Conservation (phyloP, 2,113 vertebrate genomes). For the Lamprotornis superbus region DNA sequence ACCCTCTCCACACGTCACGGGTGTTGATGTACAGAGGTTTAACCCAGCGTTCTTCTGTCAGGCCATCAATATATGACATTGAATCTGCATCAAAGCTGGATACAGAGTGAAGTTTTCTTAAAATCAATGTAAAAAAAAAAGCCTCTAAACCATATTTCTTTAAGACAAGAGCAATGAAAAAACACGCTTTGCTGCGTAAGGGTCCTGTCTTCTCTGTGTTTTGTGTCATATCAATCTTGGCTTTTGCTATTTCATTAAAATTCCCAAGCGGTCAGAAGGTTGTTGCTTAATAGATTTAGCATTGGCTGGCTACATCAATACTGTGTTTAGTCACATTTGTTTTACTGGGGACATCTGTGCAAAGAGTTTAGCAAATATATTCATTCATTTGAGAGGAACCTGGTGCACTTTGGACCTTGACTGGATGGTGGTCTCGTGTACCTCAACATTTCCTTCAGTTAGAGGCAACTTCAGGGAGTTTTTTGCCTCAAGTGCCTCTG, state of each 20-base stretch:
- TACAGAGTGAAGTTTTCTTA: constrained; percentile 52
- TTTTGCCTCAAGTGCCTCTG: neutral
- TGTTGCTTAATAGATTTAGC: constrained; percentile 67
- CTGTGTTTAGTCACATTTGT: constrained; percentile 64
- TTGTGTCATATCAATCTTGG: constrained; percentile 61
- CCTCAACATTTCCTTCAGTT: neutral
- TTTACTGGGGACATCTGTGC: constrained; percentile 53
- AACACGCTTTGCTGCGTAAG: constrained; percentile 43
- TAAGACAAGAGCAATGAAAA: constrained; percentile 60
- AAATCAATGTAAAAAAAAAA: constrained; percentile 53
- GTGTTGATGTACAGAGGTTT: constrained; percentile 58
- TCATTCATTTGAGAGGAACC: constrained; percentile 38
- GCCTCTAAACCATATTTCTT: constrained; percentile 61
- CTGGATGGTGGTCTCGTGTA: neutral
- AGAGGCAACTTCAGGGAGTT: neutral
- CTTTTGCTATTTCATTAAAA: constrained; percentile 68
- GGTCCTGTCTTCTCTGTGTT: constrained; percentile 46
- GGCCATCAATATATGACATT: constrained; percentile 48
- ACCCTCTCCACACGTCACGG: constrained; percentile 31
- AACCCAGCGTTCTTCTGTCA: constrained; percentile 40
- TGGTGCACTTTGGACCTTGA: constrained; percentile 20
- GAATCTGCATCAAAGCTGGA: constrained; percentile 53
- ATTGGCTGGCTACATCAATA: constrained; percentile 59
- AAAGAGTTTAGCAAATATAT: constrained; percentile 50
- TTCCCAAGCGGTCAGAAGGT: constrained; percentile 62